A percentile compares a stretch with the other conserved stretches of the same genome.
phyloP scores from a whole-genome alignment of 2,797 vertebrate genomes.

The Pantherophis vulpinus region DNA sequence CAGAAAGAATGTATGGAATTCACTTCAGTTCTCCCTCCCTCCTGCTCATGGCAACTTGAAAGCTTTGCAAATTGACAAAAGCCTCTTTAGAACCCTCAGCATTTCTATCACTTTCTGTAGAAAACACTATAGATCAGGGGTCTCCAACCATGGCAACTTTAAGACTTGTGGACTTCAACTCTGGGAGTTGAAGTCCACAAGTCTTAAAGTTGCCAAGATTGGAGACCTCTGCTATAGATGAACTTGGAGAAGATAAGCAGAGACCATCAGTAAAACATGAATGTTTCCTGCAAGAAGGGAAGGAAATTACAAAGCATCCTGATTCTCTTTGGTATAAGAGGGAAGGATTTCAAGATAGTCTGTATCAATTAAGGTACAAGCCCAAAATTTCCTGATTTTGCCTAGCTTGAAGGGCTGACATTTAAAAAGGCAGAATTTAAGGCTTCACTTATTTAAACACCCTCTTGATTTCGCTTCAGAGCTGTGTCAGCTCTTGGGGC shows the following conservation, averaged over 20 bases:
- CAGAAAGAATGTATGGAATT: too few species aligned
- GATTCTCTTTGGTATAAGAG: background rate
- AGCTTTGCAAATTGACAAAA: too few species aligned
- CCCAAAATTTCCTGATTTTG: background rate
- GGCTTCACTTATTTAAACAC: background rate
- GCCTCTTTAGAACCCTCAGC: too few species aligned
- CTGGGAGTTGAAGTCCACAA: too few species aligned
- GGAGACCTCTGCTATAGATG: background rate
- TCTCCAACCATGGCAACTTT: too few species aligned
- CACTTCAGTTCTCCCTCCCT: too few species aligned
- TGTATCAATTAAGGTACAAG: background rate
- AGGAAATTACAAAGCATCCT: background rate
- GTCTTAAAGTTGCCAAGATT: too few species aligned
- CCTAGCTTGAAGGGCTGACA: background rate
- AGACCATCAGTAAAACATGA: background rate
- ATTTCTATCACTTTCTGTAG: background rate
- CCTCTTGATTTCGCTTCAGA: background rate
- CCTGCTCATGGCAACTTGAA: too few species aligned
- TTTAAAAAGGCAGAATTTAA: background rate
- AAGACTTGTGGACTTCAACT: too few species aligned
- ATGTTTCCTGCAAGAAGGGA: background rate
- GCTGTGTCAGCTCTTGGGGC: background rate
- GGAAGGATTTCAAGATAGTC: background rate
- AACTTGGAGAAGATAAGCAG: background rate
- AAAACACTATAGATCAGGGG: background rate